These are phyloP conservation scores for Pangasius krempfi DNA, from an alignment of 2,797 vertebrate genomes.

Conservation along the genomic window DNA sequence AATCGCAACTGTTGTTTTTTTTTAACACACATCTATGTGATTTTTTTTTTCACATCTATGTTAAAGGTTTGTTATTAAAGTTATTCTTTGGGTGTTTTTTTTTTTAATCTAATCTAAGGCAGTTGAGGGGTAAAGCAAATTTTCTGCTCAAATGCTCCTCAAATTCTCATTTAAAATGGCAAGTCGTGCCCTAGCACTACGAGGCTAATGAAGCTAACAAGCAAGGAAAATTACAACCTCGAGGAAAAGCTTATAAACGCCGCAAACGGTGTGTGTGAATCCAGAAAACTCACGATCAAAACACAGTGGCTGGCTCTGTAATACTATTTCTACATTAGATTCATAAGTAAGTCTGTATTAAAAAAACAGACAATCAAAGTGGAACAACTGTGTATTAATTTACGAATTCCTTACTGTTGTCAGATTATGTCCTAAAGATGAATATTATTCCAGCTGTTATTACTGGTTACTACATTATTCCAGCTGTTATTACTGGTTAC, in stretches of 20 bases:
- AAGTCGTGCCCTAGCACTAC: no score
- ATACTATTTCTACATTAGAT: neutral
- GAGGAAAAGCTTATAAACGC: neutral
- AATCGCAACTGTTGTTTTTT: neutral
- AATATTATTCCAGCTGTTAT: neutral
- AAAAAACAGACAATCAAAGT: neutral
- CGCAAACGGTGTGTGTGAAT: neutral
- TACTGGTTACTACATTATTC: neutral
- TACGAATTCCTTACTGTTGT: neutral
- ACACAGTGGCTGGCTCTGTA: neutral
- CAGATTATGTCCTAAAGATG: neutral
- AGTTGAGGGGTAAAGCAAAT: neutral
- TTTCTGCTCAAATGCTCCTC: neutral
- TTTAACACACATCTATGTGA: neutral
- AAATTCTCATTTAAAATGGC: neutral
- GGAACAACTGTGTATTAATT: neutral
- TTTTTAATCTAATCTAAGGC: neutral
- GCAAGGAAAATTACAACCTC: neutral
- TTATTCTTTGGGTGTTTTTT: neutral
- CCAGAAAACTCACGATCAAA: rapidly evolving
- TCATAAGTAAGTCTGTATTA: neutral
- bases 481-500: neutral
- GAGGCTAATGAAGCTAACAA: neutral
- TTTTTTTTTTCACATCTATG: neutral
- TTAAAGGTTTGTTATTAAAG: neutral